Conservation (phyloP, 2,888 invertebrate species). For the Amphimallon solstitiale region DNA sequence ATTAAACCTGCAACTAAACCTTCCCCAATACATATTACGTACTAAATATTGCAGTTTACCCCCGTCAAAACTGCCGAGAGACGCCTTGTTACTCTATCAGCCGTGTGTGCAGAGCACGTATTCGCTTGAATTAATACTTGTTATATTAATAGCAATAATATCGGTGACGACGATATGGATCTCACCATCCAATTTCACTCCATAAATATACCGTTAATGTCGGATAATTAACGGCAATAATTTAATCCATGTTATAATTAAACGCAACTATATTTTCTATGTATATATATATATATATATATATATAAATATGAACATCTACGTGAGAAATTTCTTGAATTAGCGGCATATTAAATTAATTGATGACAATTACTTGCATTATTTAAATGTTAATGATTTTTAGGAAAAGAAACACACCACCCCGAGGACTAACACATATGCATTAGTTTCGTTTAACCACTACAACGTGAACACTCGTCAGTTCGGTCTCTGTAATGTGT, state of each 20-base stretch:
- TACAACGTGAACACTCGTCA: too few relatives aligned
- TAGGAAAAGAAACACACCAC: too few relatives aligned
- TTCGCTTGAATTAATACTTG: constrained; percentile 2
- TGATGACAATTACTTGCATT: too few relatives aligned
- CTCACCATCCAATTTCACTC: not conserved
- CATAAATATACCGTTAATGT: constrained; percentile 9
- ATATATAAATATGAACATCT: too few relatives aligned
- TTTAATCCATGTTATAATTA: constrained; percentile 1
- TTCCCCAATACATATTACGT: not conserved
- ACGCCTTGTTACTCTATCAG: not conserved
- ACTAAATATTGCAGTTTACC: not conserved
- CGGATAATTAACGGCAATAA: constrained; percentile 17
- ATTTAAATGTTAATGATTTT: too few relatives aligned
- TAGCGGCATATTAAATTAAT: too few relatives aligned
- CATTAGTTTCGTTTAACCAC: too few relatives aligned
- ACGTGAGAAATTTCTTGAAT: too few relatives aligned
- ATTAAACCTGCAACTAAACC: constrained; percentile 13
- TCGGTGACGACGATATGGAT: constrained; percentile 1
- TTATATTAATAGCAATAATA: constrained; percentile 18
- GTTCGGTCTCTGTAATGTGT: too few relatives aligned
- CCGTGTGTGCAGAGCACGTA: not conserved
- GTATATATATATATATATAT: constrained; percentile 6
- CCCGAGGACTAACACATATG: too few relatives aligned
- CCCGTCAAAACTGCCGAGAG: not conserved
- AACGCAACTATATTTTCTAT: not conserved